phyloP scores from a whole-genome alignment of 2,797 vertebrate species.

The Danio choprae region DNA sequence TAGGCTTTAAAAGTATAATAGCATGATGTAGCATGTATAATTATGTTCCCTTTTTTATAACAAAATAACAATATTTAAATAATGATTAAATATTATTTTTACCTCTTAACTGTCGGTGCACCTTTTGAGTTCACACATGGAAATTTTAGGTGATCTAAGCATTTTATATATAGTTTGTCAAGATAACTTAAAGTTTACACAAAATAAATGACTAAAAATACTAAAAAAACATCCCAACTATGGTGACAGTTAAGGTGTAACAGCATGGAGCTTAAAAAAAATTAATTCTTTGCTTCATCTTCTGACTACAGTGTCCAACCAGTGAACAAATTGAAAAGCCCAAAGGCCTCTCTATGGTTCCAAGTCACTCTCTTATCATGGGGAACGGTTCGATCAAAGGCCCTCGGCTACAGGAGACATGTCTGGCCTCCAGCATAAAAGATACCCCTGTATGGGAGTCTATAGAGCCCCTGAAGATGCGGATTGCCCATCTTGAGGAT shows the following conservation, averaged over 20 bases:
- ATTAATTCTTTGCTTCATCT: constrained; percentile 7
- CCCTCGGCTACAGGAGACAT: constrained; percentile 73
- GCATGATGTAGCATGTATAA: not conserved
- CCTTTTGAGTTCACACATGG: too few species aligned
- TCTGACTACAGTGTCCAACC: constrained; percentile 29
- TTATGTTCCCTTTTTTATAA: too few species aligned
- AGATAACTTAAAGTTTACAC: too few species aligned
- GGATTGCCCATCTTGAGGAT: constrained; percentile 75
- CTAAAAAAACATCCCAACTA: too few species aligned
- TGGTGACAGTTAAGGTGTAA: too few species aligned
- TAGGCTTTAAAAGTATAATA: too few species aligned
- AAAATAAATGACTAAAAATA: too few species aligned
- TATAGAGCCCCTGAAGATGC: constrained; percentile 70
- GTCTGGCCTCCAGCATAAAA: constrained; percentile 68
- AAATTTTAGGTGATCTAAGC: too few species aligned
- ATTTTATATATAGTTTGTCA: too few species aligned
- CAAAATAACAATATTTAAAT: too few species aligned
- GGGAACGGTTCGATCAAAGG: constrained; percentile 84
- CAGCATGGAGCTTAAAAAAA: too few species aligned
- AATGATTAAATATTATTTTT: not conserved
- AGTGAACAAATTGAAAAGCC: constrained; percentile 30
- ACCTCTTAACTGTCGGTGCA: too few species aligned
- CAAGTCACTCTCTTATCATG: constrained; percentile 74
- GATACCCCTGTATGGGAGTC: constrained; percentile 66
- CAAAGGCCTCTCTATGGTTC: constrained; percentile 74